Evolutionary conservation across 2,888 invertebrate species (phyloP).

Genomic region (Eilema caniola): DNA sequence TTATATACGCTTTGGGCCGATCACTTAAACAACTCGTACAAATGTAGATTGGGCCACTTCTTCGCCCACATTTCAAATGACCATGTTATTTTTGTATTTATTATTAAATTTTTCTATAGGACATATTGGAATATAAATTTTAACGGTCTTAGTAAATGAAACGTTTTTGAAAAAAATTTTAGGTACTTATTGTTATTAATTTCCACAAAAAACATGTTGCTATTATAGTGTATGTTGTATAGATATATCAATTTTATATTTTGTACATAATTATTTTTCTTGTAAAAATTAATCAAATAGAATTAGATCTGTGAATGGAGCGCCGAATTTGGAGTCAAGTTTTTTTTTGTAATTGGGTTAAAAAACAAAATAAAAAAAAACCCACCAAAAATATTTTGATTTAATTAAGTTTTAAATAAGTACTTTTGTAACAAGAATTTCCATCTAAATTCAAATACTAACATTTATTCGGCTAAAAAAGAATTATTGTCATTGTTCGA

Average conservation of each 20-base stretch:
- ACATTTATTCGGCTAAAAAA: constrained; percentile 53
- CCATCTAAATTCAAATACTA: constrained; percentile 51
- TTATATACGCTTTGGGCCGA: constrained; percentile 47
- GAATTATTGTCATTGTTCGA: constrained; percentile 44
- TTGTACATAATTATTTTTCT: constrained; percentile 82
- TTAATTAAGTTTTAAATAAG: constrained; percentile 52
- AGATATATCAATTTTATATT: constrained; percentile 84
- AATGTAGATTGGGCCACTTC: constrained; percentile 38
- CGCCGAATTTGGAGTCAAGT: constrained; percentile 44
- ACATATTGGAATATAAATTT: constrained; percentile 63
- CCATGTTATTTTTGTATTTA: constrained; percentile 57
- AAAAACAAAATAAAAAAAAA: constrained; percentile 49
- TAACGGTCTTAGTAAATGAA: constrained; percentile 52
- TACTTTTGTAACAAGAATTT: constrained; percentile 51
- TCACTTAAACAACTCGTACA: constrained; percentile 47
- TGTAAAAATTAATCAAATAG: constrained; percentile 83
- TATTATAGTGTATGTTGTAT: constrained; percentile 72
- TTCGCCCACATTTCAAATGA: constrained; percentile 39
- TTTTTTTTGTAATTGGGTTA: constrained; percentile 52
- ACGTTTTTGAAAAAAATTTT: constrained; percentile 62
- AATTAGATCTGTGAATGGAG: constrained; percentile 76
- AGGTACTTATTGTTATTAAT: constrained; percentile 80
- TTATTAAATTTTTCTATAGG: constrained; percentile 61
- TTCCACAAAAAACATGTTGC: constrained; percentile 68
- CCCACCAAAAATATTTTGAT: constrained; percentile 64